Conservation (phyloP, 2,797 vertebrate genomes). For the Anabas testudineus region DNA sequence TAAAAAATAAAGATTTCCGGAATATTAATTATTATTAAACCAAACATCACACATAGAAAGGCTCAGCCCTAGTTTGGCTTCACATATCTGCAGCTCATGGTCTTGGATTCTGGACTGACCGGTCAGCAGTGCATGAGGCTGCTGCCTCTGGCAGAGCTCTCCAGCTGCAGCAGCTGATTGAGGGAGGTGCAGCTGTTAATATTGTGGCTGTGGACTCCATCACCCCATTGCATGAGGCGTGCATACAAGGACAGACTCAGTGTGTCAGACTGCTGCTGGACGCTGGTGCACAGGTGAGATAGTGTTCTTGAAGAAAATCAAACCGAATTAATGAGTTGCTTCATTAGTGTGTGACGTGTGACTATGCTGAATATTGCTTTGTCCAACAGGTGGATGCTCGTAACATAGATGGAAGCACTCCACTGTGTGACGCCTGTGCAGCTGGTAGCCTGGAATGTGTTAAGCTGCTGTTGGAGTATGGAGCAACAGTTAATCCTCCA, state of each 20-base stretch:
- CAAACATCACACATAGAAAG: not conserved
- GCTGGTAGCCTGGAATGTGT: slow-evolving; percentile 93
- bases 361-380: not conserved
- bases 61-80: slow-evolving; percentile 22
- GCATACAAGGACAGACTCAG: slow-evolving; percentile 90
- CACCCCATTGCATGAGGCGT: slow-evolving; percentile 94
- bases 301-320: not conserved
- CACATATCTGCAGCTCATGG: slow-evolving; percentile 73
- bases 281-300: slow-evolving; percentile 87
- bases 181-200: slow-evolving; percentile 91
- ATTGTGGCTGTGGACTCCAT: slow-evolving; percentile 93
- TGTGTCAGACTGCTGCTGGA: slow-evolving; percentile 91
- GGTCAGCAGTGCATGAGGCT: slow-evolving; percentile 93
- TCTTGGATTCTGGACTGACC: slow-evolving; percentile 85
- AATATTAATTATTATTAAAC: too few relatives aligned
- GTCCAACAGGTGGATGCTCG: slow-evolving; percentile 91
- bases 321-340: not conserved
- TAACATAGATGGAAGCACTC: slow-evolving; percentile 96
- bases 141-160: slow-evolving; percentile 85
- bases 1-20: too few relatives aligned
- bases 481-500: slow-evolving; percentile 93
- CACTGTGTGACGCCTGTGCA: slow-evolving; percentile 94
- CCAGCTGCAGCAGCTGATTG: slow-evolving; percentile 90
- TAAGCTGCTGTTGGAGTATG: slow-evolving; percentile 89
- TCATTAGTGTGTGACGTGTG: not conserved